phyloP scores from a whole-genome alignment of 2,797 vertebrate genomes.

The Dermochelys coriacea region DNA sequence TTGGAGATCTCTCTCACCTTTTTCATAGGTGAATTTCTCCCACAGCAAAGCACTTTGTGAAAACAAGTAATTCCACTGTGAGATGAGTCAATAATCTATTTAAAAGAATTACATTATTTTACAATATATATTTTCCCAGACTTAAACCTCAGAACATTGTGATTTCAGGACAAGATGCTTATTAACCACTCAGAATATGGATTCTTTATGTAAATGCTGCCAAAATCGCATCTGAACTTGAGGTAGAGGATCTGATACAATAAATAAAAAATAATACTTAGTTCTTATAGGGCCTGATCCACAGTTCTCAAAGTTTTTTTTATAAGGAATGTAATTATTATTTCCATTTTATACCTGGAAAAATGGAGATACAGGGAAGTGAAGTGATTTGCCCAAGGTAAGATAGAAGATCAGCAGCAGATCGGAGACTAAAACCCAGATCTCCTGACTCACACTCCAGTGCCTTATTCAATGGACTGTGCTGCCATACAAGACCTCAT shows the following conservation, averaged over 20 bases:
- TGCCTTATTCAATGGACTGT: not conserved
- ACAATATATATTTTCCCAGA: constrained; percentile 61
- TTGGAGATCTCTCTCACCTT: not conserved
- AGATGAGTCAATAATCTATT: constrained; percentile 44
- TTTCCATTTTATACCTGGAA: not conserved
- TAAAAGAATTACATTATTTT: constrained; percentile 43
- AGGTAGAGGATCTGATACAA: not conserved
- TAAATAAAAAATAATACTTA: not conserved
- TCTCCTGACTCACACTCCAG: not conserved
- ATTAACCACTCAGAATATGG: constrained; percentile 4
- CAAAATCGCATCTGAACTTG: not conserved
- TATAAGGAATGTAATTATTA: not conserved
- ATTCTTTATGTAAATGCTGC: not conserved
- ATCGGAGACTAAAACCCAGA: not conserved
- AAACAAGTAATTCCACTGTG: constrained; percentile 63
- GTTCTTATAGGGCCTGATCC: not conserved
- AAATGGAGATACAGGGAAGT: not conserved
- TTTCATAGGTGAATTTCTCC: constrained; percentile 55
- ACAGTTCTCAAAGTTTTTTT: not conserved
- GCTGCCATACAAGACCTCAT: not conserved
- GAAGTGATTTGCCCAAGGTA: not conserved
- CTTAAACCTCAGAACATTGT: constrained; percentile 60
- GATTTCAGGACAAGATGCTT: constrained; percentile 64
- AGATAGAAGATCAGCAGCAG: not conserved
- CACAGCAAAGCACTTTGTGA: constrained; percentile 55